phyloP scores from a whole-genome alignment of 2,888 invertebrate genomes.

The Ochropleura plecta region DNA sequence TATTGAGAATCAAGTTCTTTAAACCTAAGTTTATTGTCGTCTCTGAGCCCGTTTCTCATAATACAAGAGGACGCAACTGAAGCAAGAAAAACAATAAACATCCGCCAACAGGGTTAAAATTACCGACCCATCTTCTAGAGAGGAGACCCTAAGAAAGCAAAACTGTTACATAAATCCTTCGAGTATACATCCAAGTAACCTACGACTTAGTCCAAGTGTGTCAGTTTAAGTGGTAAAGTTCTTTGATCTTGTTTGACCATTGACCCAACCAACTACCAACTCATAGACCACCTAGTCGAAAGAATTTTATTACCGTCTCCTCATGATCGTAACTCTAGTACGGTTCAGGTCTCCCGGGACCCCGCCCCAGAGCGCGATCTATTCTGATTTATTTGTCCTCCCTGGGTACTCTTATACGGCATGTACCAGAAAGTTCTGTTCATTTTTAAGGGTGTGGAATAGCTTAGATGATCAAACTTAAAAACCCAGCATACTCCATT shows the following conservation, averaged over 20 bases:
- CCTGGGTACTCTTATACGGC: conserved; percentile 37
- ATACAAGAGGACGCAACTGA: background rate
- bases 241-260: conserved; percentile 28
- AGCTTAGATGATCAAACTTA: background rate
- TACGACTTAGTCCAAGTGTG: background rate
- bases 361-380: conserved; percentile 73
- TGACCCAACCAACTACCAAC: background rate
- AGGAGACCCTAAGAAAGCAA: background rate
- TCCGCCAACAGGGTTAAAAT: background rate
- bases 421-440: background rate
- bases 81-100: background rate
- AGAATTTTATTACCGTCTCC: conserved; percentile 54
- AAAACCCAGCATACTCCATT: background rate
- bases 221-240: background rate
- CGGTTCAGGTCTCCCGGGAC: conserved; percentile 74
- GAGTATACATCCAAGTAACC: background rate
- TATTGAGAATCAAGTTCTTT: too few species aligned
- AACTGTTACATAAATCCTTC: background rate
- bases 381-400: conserved; percentile 82
- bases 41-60: background rate
- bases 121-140: background rate
- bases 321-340: conserved; percentile 32
- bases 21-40: background rate
- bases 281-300: background rate
- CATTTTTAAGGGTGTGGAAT: background rate